A percentile compares a stretch with the other conserved stretches of the same genome.
Evolutionary conservation across 2,113 vertebrate genomes (phyloP).

Genomic region (Murina feae): DNA sequence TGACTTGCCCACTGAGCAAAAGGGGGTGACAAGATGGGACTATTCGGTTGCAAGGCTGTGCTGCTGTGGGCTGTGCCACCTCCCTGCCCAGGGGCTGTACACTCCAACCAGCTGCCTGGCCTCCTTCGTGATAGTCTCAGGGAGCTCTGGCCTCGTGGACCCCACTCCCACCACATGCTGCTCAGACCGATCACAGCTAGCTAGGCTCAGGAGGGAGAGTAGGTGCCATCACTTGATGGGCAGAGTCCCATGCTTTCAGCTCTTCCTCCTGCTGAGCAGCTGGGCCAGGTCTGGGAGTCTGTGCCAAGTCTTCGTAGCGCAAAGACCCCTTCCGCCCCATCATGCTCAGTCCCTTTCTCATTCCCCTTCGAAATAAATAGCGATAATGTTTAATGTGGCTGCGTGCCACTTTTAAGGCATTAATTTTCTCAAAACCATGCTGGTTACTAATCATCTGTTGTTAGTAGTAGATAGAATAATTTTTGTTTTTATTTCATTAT

Average conservation of each 20-base stretch:
- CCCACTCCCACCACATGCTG: background rate
- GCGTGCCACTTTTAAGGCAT: background rate
- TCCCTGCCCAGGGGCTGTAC: background rate
- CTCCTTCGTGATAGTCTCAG: background rate
- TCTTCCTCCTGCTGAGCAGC: background rate
- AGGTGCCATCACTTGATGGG: background rate
- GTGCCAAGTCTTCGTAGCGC: background rate
- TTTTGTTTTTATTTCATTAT: background rate
- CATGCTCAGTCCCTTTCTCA: background rate
- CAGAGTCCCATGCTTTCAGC: background rate
- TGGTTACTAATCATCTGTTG: background rate
- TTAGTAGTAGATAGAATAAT: background rate
- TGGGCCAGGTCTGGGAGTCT: background rate
- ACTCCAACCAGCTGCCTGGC: background rate
- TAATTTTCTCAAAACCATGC: background rate
- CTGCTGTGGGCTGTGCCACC: background rate
- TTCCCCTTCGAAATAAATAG: background rate
- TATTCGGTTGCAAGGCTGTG: fast-evolving
- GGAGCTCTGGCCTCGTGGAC: background rate
- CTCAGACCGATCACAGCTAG: background rate
- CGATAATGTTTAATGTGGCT: background rate
- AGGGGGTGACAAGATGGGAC: background rate
- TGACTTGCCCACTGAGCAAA: background rate
- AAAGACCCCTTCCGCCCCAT: background rate
- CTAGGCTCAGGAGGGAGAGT: background rate